Conservation (phyloP, 2,888 invertebrate genomes). For the Zonitis immaculata region DNA sequence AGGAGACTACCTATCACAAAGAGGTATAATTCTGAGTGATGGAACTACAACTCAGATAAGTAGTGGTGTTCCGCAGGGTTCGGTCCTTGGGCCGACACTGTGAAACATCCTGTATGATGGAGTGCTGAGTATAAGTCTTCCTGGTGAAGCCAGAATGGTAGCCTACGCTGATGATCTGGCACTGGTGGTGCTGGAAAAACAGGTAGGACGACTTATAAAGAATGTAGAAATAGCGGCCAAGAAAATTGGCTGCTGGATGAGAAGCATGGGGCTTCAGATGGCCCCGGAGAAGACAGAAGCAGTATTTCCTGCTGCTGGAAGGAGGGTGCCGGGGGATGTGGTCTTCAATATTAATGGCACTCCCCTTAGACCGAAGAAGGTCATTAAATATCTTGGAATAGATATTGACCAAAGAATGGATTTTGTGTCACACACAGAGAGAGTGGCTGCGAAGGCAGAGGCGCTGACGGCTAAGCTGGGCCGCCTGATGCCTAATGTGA, state of each 20-base stretch:
- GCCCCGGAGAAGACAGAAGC: too few species aligned
- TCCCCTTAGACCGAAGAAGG: too few species aligned
- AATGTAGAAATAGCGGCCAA: too few species aligned
- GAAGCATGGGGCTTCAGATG: too few species aligned
- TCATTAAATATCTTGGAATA: too few species aligned
- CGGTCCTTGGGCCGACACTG: neutral
- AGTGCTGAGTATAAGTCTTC: neutral
- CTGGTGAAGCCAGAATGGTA: neutral
- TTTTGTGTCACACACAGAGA: neutral
- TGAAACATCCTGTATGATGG: neutral
- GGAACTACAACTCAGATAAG: neutral
- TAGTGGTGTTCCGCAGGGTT: conserved; percentile 5
- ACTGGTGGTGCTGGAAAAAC: neutral
- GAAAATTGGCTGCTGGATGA: too few species aligned
- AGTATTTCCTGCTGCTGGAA: too few species aligned
- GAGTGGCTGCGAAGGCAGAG: too few species aligned
- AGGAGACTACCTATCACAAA: conserved; percentile 10
- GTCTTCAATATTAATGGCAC: too few species aligned
- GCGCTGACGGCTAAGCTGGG: neutral
- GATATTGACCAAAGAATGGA: too few species aligned
- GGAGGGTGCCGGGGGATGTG: too few species aligned
- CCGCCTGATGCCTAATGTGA: neutral
- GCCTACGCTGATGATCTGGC: conserved; percentile 6
- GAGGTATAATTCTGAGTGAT: neutral
- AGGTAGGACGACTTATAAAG: too few species aligned